Base-by-base conservation (phyloP, 2,888 invertebrate species). In the Trichopoda pennipes region DNA sequence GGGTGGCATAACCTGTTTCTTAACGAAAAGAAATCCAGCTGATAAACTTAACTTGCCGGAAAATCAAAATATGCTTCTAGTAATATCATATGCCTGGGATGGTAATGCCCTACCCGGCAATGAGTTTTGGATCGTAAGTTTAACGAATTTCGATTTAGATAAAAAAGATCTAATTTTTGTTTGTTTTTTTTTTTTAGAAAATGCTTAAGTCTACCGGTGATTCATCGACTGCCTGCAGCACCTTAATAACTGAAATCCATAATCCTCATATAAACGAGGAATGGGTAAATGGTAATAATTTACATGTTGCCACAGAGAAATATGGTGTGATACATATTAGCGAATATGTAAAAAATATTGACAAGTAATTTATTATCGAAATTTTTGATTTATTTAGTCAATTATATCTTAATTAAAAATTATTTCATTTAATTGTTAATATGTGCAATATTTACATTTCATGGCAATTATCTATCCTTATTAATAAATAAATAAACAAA, bases 91-190 rank as follows among this genome's bases (percentile, higher is more conserved):
- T 86, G 94, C 95, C 0, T 94, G 95, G 94, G 95, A 95, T 87
- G 93, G 94, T 9, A 95, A 95, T 86, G 93, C 95, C 0, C 92
- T 94, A 76, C 95, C 95, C 1, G 95, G 95, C 56, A 95, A 95
- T 85, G 95, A 95, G 87, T 95, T 94, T 88, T 95, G 95, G 95
- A 89, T 89, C 85, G 93, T 92, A 72, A 90, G 82, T 73, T 47
- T n/a, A n/a, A n/a, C n/a, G n/a, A 47, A 47, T 6, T 47, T n/a
- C n/a, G 7, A 17, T 47, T 1, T 17, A 17, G 0, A 47, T 47
- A 4, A 17, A 17, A 44, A 16, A 44, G 16, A 16, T 17, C 10
- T 64, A 63, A 47, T 17, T 21, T 21, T 51, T 23, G 17, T 23
- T 2, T 12, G 12, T 19, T 63, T 58, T 44, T n/a, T 79, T 4